These are phyloP conservation scores for Zaprionus gabonicus DNA, from an alignment of 1,140 invertebrate genomes.

Conservation along the genomic window DNA sequence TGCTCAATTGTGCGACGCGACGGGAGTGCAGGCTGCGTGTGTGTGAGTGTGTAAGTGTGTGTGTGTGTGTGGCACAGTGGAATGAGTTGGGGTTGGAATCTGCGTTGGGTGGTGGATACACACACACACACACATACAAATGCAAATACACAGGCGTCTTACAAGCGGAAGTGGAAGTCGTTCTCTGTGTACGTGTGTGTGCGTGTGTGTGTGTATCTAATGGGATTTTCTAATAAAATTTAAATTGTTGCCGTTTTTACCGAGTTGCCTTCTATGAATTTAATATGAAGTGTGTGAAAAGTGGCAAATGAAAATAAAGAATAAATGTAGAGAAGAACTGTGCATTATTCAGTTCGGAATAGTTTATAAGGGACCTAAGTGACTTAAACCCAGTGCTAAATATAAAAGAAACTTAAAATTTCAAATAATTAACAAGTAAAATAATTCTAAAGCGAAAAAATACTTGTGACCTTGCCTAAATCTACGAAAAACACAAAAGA, in stretches of 20 bases:
- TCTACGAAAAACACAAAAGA: neutral
- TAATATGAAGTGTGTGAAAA: slow-evolving; percentile 56
- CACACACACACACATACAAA: slow-evolving; percentile 45
- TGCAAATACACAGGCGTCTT: slow-evolving; percentile 47
- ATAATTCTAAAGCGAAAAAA: neutral
- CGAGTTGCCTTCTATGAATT: slow-evolving; percentile 55
- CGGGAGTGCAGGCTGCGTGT: neutral
- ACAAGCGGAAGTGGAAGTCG: slow-evolving; percentile 70
- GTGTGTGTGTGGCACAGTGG: neutral
- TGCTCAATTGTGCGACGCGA: slow-evolving; percentile 54
- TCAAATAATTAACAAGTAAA: neutral
- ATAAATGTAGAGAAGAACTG: slow-evolving; percentile 26
- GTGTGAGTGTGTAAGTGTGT: neutral
- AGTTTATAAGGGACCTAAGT: neutral
- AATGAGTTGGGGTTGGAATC: slow-evolving; percentile 34
- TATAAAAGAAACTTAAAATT: slow-evolving; percentile 16
- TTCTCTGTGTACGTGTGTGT: slow-evolving; percentile 31
- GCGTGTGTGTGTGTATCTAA: slow-evolving; percentile 72
- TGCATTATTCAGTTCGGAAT: slow-evolving; percentile 37
- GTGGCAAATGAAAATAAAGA: neutral
- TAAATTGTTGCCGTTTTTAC: slow-evolving; percentile 72
- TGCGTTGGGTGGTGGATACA: slow-evolving; percentile 52
- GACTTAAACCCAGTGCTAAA: neutral
- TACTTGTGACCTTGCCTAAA: neutral
- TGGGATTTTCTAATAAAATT: slow-evolving; percentile 82